These are phyloP conservation scores for Daphoenositta chrysoptera DNA, from an alignment of 2,113 vertebrate species.

Conservation along the genomic window DNA sequence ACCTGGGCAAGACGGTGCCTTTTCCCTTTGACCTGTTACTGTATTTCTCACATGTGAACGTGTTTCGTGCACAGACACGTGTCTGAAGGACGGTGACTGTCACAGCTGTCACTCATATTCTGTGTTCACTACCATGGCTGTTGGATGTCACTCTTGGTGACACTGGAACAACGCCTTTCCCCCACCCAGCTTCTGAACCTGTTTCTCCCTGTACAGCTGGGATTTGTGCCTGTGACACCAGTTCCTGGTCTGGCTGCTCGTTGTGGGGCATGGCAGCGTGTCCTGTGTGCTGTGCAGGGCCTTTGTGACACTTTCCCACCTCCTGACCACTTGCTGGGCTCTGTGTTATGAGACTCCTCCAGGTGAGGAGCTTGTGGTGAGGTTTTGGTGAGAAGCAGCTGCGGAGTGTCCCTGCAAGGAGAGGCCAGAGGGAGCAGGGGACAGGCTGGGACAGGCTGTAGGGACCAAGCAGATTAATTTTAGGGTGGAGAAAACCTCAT, in stretches of 20 bases:
- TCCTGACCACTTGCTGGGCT: neutral
- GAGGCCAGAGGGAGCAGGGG: neutral
- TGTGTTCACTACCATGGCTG: rapidly evolving
- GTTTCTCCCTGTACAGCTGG: neutral
- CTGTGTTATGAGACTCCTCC: neutral
- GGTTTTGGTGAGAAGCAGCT: neutral
- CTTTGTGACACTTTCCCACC: neutral
- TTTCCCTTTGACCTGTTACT: no score
- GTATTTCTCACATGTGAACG: neutral
- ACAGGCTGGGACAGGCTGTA: neutral
- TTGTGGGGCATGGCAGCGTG: rapidly evolving
- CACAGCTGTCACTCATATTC: rapidly evolving
- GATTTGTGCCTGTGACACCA: neutral
- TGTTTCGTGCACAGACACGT: rapidly evolving
- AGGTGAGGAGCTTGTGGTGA: neutral
- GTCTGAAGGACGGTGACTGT: neutral
- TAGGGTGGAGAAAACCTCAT: neutral
- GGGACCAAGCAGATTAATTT: neutral
- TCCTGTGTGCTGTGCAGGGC: neutral
- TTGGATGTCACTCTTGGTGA: neutral
- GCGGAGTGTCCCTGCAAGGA: neutral
- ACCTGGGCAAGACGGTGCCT: neutral
- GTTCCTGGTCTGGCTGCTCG: neutral
- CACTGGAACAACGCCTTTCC: rapidly evolving
- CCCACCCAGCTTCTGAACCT: neutral